Evolutionary conservation across 2,797 vertebrate species (phyloP), one percentile per base, ranked within the genome.

Genomic region (Alauda arvensis): DNA sequence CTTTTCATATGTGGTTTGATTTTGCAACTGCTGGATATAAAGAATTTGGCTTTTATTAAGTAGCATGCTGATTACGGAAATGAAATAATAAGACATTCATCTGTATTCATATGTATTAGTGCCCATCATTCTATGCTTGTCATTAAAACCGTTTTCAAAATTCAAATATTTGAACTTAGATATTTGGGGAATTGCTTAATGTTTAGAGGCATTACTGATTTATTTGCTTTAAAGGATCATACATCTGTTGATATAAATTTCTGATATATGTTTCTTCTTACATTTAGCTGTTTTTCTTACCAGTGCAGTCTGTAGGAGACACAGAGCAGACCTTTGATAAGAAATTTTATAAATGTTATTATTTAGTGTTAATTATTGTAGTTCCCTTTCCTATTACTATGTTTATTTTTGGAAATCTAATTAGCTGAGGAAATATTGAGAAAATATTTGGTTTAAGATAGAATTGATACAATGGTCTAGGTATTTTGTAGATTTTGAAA

Each of bases 321-420:
- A 70, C 10, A 25, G 40, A 61, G 6, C 14, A 60, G 43, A 77
- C 21, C 8, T 88, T 83, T 67, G 24, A 61, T 45, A 67, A 71
- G 31, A 92, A 68, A 66, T 67, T 21, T 57, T 79, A 25, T 69
- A 69, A 66, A 33, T 72, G 26, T n/a, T 84, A 34, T 74, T 83
- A 71, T 70, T 80, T 87, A 81, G 13, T 69, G 15, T 67, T 79
- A 85, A 55, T 80, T 9, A 29, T 52, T 77, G 19, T 33, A 81
- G 23, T 17, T 65, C 6, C 12, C 87, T 85, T 87, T 67, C n/a
- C 46, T 86, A 33, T 56, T 68, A 43, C 33, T 76, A 1, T 83
- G 49, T 77, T 88, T 91, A 55, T 81, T 88, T 88, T 79, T 70
- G 25, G 31, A 83, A 82, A 75, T 81, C n/a, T 45, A 74, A 33